phyloP scores from a whole-genome alignment of 1,140 invertebrate genomes.

The Berghia stephanieae region DNA sequence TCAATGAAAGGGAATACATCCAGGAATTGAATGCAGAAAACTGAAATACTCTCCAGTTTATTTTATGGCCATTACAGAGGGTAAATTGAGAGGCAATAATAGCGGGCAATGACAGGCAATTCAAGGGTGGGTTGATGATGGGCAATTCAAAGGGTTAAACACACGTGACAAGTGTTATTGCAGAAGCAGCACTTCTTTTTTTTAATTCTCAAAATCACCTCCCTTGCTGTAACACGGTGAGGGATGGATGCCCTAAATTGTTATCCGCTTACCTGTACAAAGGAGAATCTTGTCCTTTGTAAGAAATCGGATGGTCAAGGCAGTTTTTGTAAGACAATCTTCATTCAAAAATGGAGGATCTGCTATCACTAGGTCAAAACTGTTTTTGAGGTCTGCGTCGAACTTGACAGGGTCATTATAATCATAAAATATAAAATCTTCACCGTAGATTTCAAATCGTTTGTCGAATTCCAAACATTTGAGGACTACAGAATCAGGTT shows the following conservation, averaged over 20 bases:
- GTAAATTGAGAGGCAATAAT: constrained; percentile 65
- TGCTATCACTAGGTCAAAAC: constrained; percentile 87
- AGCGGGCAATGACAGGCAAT: too few species aligned
- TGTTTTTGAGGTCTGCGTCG: constrained; percentile 70
- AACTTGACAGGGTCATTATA: constrained; percentile 84
- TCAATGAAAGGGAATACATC: background rate
- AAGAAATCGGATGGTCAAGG: constrained; percentile 80
- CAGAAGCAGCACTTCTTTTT: too few species aligned
- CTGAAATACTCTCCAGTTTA: constrained; percentile 7
- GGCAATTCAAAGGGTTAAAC: too few species aligned
- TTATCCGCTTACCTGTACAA: constrained; percentile 80
- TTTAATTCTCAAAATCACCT: background rate
- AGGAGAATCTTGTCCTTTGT: constrained; percentile 84
- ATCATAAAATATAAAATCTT: constrained; percentile 89
- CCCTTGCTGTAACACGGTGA: background rate
- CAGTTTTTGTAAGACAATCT: constrained; percentile 88
- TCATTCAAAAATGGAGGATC: constrained; percentile 95
- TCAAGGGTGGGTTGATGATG: too few species aligned
- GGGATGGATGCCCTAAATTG: constrained; percentile 18
- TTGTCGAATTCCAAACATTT: constrained; percentile 75
- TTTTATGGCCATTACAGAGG: too few species aligned
- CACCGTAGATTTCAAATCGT: constrained; percentile 80
- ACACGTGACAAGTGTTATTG: too few species aligned
- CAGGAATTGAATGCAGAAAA: constrained; percentile 10
- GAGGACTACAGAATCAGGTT: constrained; percentile 46